Conservation (phyloP, 1,140 invertebrate genomes). For the Schlechtendalia chinensis region DNA sequence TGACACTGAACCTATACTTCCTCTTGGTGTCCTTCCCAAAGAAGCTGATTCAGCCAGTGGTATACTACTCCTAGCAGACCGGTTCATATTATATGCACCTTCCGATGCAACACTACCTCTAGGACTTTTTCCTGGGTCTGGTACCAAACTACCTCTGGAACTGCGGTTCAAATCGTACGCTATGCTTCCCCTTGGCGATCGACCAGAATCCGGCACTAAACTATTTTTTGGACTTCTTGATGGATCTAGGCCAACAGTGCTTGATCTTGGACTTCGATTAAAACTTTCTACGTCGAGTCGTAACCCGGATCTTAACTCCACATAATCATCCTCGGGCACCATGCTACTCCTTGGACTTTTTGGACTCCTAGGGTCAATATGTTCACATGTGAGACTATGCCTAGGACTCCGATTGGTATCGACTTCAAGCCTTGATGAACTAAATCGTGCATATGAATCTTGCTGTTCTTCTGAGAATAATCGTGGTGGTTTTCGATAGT, state of each 20-base stretch:
- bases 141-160: conserved; percentile 59
- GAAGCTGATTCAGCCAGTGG: conserved; percentile 35
- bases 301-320: conserved; percentile 57
- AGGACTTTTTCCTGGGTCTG: conserved; percentile 58
- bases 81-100: conserved; percentile 59
- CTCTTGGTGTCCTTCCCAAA: conserved; percentile 58
- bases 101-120: conserved; percentile 64
- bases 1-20: conserved; percentile 55
- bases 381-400: conserved; percentile 61
- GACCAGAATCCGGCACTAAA: conserved; percentile 58
- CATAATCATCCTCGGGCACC: conserved; percentile 58
- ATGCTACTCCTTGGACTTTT: conserved; percentile 57
- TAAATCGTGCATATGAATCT: conserved; percentile 19
- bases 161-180: conserved; percentile 52
- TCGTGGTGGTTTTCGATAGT: conserved; percentile 31
- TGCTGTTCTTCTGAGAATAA: conserved; percentile 36
- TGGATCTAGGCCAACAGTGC: conserved; percentile 53
- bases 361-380: conserved; percentile 55
- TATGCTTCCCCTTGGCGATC: conserved; percentile 53
- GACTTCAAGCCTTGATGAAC: conserved; percentile 20
- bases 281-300: conserved; percentile 55
- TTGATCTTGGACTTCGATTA: conserved; percentile 52
- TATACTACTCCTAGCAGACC: conserved; percentile 56
- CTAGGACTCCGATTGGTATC: conserved; percentile 6
- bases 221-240: conserved; percentile 64